Base-by-base conservation (phyloP, 2,888 invertebrate genomes). In the Metopia argyrocephala region DNA sequence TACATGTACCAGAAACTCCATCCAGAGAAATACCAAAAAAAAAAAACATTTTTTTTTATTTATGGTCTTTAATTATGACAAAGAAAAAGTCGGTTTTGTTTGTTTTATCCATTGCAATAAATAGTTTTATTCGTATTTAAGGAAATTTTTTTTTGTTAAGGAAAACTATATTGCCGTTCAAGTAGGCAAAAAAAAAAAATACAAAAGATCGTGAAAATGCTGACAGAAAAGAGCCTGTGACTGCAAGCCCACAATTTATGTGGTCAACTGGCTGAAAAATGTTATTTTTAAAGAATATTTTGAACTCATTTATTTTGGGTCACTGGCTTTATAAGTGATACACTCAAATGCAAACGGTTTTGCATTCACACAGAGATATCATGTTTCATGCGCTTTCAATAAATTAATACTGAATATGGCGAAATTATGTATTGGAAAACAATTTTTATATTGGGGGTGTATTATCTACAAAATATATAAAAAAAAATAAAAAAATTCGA, bases 11-110 rank as follows among this genome's bases (percentile, higher is more conserved):
- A 23, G 20, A 61, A 61, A 61, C 9, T 12, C 31, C 64, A 75
- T 12, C 31, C 64, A 75, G 2, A 3, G 31, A 31, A 31, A 31
- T 9, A 6, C n/a, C 25, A 18, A 45, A 23, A 27, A 68, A 59
- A 59, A 27, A 59, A 78, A 62, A 75, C 74, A n/a, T n/a, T 50
- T 78, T 74, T 75, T 69, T 21, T 56, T 74, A 78, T 81, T 81
- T 81, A 78, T 78, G 78, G 78, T 70, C 61, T 81, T 78, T 81
- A 81, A 81, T 81, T 81, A 81, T 81, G 69, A 50, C 75, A 69
- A 69, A 74, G 68, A 62, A 79, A 79, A 79, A 75, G 69, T 50
- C 79, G 64, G 71, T 68, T 66, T 59, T 27, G 59, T 45, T 78
- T 71, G 65, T 18, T 78, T 66, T 57, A 27, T 59, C 25, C n/a